Evolutionary conservation across 2,888 invertebrate species (phyloP).

Genomic region (Meteorus colon): DNA sequence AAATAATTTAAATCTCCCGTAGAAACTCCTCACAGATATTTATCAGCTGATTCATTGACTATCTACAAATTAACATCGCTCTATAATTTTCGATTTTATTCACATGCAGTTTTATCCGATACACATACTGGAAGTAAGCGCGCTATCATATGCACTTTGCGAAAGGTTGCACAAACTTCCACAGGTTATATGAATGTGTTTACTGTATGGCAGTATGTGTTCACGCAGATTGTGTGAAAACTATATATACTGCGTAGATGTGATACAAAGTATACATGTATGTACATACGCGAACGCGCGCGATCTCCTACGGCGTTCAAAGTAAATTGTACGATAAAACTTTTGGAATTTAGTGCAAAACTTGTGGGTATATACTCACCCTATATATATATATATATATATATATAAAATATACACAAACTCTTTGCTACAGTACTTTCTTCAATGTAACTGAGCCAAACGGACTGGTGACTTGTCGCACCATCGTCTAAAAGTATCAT

Average conservation of each 20-base stretch:
- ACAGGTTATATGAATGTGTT: conserved; percentile 34
- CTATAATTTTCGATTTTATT: no score
- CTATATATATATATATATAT: background rate
- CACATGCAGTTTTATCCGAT: no score
- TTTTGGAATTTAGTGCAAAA: conserved; percentile 62
- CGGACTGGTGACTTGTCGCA: background rate
- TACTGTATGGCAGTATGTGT: conserved; percentile 4
- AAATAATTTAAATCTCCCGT: no score
- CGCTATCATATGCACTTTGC: background rate
- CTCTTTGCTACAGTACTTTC: background rate
- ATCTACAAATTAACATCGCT: no score
- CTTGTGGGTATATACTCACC: conserved; percentile 48
- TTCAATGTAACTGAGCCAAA: conserved; percentile 5
- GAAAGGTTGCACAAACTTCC: conserved; percentile 41
- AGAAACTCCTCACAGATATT: background rate
- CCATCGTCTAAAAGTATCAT: background rate
- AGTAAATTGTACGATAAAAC: conserved; percentile 58
- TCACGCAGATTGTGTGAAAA: conserved; percentile 38
- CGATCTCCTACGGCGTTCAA: conserved; percentile 42
- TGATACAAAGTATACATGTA: background rate
- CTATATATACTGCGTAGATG: background rate
- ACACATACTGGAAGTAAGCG: no score
- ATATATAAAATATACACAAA: background rate
- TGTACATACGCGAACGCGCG: conserved; percentile 30
- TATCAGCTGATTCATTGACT: no score